Evolutionary conservation across 1,140 invertebrate species (phyloP), one percentile per base, ranked within the genome.

Genomic region (Zaprionus nigranus): DNA sequence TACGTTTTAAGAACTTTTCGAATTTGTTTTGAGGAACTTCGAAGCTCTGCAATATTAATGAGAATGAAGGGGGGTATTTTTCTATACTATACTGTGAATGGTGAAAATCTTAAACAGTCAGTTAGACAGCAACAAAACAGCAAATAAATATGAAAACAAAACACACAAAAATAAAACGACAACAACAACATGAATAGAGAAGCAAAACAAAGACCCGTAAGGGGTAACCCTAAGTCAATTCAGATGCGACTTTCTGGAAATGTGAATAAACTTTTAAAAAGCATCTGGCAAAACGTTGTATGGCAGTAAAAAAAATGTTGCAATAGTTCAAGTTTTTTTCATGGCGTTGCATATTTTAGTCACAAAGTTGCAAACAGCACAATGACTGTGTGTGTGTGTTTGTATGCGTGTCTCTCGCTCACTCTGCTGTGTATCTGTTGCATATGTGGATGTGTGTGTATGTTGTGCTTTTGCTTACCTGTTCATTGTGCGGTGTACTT

Each of bases 291-390:
- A 86, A 67, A 34, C 61, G 49, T 54, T 43, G 65, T 65, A 40
- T 11, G 30, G 30, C 63, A 62, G 61, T 54, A 73, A 54, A 78
- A 77, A 77, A 73, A 78, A 84, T 87, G 84, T 69, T 87, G 84
- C 84, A 87, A 87, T 87, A 87, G 84, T 87, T 87, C 81, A 90
- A 87, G 78, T 88, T 90, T 84, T 51, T 81, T 88, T 77, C 84
- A 81, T 87, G 74, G 57, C 78, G 67, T 84, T 87, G 81, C 84
- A 87, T 88, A 88, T 88, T 90, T 78, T 75, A 61, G 59, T 56
- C 71, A 81, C 81, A 71, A 76, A 67, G 63, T 73, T 61, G 57
- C 57, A 72, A 46, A 84, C 73, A 75, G 54, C 61, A 68, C 76
- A 82, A 61, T 65, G 58, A 72, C 70, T 51, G 9, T 34, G 30